Percentiles rank a stretch among this genome's conserved stretches.
These are phyloP conservation scores for Stichopus chloronotus DNA, from an alignment of 35 echinoderm and acorn worm genomes.

Conservation along the genomic window DNA sequence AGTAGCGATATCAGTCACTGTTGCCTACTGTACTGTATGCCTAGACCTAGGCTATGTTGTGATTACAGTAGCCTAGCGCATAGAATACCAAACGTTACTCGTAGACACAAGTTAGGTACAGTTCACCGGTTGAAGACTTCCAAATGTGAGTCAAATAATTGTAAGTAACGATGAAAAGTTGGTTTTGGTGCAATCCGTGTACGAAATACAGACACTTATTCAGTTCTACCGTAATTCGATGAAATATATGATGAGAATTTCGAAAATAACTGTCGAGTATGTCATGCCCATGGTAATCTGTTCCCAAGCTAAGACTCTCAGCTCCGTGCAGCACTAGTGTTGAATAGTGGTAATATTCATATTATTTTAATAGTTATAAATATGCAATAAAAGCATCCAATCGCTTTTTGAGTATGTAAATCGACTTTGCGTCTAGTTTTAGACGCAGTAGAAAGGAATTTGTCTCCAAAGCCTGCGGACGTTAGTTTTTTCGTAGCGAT, in stretches of 20 bases:
- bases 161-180: not conserved
- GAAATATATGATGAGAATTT: not conserved
- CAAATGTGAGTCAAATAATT: too few species aligned
- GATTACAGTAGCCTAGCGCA: not conserved
- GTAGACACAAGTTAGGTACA: not conserved
- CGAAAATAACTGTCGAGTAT: not conserved
- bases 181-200: not conserved
- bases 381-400: too few species aligned
- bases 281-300: too few species aligned
- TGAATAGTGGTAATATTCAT: too few species aligned
- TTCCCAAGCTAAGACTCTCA: too few species aligned
- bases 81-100: not conserved
- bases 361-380: too few species aligned
- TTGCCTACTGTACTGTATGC: not conserved
- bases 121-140: not conserved
- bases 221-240: not conserved
- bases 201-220: not conserved
- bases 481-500: too few species aligned
- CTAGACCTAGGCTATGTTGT: not conserved
- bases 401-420: too few species aligned
- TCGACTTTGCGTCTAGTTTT: too few species aligned
- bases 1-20: not conserved
- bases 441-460: too few species aligned
- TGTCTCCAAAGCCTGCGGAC: too few species aligned
- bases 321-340: too few species aligned